Conservation (phyloP, 2,113 vertebrate species). For the Taxidea taxus region DNA sequence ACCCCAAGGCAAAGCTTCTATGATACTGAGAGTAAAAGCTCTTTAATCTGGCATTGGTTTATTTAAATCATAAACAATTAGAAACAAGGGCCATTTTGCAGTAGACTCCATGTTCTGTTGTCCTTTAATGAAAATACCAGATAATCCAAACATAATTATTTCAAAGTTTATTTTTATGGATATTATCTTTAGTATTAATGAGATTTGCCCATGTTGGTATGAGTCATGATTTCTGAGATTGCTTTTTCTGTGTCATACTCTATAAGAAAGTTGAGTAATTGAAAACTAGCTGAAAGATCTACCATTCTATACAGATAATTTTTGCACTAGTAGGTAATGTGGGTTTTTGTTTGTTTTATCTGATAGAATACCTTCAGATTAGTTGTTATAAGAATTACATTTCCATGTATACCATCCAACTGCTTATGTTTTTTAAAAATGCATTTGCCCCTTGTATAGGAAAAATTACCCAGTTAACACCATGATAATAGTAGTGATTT, state of each 20-base stretch:
- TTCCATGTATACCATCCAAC: conserved; percentile 7
- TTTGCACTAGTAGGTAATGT: background rate
- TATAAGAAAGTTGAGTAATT: background rate
- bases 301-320: background rate
- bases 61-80: conserved; percentile 20
- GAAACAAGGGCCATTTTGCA: conserved; percentile 32
- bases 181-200: conserved; percentile 48
- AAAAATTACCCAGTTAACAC: conserved; percentile 65
- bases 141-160: conserved; percentile 46
- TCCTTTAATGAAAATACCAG: conserved; percentile 38
- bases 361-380: conserved; percentile 18
- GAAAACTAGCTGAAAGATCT: background rate
- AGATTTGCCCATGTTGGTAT: background rate
- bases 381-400: conserved; percentile 4
- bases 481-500: conserved; percentile 62
- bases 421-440: conserved; percentile 59
- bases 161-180: conserved; percentile 32
- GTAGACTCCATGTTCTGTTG: background rate
- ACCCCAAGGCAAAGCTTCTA: background rate
- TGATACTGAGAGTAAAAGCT: background rate
- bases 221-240: background rate
- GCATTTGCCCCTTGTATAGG: conserved; percentile 35
- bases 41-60: background rate
- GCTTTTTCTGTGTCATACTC: background rate
- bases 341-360: background rate